Percentiles rank a stretch among this genome's conserved stretches.
These are phyloP conservation scores for Drosophila novamexicana DNA, from an alignment of 1,140 invertebrate genomes.

Conservation along the genomic window DNA sequence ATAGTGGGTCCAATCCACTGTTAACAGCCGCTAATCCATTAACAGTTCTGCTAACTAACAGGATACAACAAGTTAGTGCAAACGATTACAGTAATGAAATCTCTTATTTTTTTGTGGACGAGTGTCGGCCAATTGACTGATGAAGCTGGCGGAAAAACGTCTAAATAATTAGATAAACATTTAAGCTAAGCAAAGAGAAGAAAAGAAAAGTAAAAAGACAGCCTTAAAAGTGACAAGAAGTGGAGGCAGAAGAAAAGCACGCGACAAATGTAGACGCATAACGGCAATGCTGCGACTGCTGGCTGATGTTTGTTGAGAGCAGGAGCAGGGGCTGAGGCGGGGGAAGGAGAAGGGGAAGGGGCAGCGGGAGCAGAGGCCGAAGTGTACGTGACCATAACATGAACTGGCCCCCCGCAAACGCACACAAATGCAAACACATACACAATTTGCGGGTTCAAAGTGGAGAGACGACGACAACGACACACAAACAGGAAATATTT, in stretches of 20 bases:
- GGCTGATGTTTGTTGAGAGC: conserved; percentile 23
- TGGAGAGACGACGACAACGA: conserved; percentile 53
- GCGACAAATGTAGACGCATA: conserved; percentile 50
- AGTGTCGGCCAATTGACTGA: conserved; percentile 26
- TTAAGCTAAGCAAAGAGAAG: conserved; percentile 60
- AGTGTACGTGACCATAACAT: conserved; percentile 77
- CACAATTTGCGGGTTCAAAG: conserved; percentile 67
- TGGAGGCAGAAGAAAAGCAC: conserved; percentile 23
- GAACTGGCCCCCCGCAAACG: conserved; percentile 52
- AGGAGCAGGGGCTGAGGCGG: conserved; percentile 3
- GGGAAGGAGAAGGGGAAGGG: not conserved
- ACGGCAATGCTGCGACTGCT: conserved; percentile 34
- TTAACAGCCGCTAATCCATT: conserved; percentile 6
- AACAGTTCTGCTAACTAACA: conserved; percentile 6
- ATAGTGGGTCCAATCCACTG: not conserved
- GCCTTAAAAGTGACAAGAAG: conserved; percentile 39
- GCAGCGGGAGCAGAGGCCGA: conserved; percentile 18
- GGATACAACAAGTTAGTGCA: conserved; percentile 20
- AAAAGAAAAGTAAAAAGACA: conserved; percentile 53
- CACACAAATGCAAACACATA: conserved; percentile 30
- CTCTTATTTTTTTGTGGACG: conserved; percentile 36
- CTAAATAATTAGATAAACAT: conserved; percentile 80
- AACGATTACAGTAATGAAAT: conserved; percentile 48
- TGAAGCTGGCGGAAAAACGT: conserved; percentile 47
- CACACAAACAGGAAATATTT: conserved; percentile 81